phyloP scores from a whole-genome alignment of 2,797 vertebrate genomes.

The Avahi laniger region DNA sequence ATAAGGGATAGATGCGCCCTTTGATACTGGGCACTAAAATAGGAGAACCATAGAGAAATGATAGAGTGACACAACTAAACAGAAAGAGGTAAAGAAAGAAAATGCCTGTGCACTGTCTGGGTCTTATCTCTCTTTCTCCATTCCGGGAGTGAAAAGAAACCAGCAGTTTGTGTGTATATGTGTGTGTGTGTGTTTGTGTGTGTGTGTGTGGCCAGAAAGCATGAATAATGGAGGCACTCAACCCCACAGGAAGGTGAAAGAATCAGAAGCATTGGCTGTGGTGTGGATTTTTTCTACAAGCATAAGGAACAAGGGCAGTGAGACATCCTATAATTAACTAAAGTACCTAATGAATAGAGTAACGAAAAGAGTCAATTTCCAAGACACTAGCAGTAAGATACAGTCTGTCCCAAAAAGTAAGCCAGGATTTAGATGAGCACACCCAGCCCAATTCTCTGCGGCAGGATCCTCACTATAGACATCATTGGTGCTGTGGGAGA shows the following conservation, averaged over 20 bases:
- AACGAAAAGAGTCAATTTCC: background rate
- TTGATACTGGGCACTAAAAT: background rate
- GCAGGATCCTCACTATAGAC: background rate
- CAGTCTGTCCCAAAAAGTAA: background rate
- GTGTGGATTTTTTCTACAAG: background rate
- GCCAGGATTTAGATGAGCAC: background rate
- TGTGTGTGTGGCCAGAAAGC: background rate
- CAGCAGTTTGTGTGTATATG: background rate
- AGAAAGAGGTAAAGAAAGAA: background rate
- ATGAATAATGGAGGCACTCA: background rate
- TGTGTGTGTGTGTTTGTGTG: background rate
- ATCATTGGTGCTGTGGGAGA: rapidly evolving
- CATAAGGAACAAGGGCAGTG: background rate
- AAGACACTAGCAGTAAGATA: background rate
- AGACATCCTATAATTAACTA: background rate
- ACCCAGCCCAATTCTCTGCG: background rate
- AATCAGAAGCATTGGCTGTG: background rate
- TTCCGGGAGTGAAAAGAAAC: background rate
- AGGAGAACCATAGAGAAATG: background rate
- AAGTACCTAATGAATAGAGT: background rate
- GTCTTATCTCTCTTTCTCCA: background rate
- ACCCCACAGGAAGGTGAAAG: background rate
- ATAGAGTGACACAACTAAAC: background rate
- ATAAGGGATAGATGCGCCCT: background rate
- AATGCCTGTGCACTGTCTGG: background rate